Evolutionary conservation across 2,113 vertebrate species (phyloP), one percentile per base, ranked within the genome.

Genomic region (Motacilla tschutschensis): DNA sequence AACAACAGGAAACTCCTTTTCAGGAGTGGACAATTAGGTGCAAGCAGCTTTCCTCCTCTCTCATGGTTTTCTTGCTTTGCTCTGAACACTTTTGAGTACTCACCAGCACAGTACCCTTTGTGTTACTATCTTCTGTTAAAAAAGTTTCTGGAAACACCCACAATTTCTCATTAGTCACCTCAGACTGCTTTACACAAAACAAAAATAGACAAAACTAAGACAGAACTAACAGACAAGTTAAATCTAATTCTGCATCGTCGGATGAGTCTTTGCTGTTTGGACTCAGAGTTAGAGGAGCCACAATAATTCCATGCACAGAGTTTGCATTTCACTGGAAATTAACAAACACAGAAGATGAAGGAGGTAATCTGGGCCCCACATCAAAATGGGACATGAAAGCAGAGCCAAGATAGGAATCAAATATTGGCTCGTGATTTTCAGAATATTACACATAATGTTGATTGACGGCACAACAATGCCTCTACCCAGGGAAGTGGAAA

Each of bases 351-450:
- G 72, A 91, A 83, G 90, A 93, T 85, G 79, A 77, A 92, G 84
- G 87, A 90, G 82, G 69, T 33, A 88, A 80, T 89, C 79, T 94
- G 90, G 93, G 90, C 79, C 85, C 19, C 35, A 54, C 43, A 85
- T 78, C 92, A 93, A 87, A 90, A 93, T 24, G 29, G 36, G 59
- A 65, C 51, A 57, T 9, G 72, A 90, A 43, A 91, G 35, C 46
- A 85, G 57, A 94, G 88, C 87, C 90, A 92, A 93, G 75, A 91
- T 46, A 66, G 83, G 81, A 93, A 91, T 77, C 78, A 91, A 85
- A 84, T 54, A 88, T n/a, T 91, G 82, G 88, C 87, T 88, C 0
- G 0, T 74, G 69, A 71, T 91, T 87, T 94, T 90, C 79, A 79
- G 76, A 86, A 84, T 77, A 88, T 86, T 91, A 58, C 65, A 74